A percentile compares a stretch with the other conserved stretches of the same genome.
Conservation (phyloP, 2,888 invertebrate species). For the Elmis aenea region DNA sequence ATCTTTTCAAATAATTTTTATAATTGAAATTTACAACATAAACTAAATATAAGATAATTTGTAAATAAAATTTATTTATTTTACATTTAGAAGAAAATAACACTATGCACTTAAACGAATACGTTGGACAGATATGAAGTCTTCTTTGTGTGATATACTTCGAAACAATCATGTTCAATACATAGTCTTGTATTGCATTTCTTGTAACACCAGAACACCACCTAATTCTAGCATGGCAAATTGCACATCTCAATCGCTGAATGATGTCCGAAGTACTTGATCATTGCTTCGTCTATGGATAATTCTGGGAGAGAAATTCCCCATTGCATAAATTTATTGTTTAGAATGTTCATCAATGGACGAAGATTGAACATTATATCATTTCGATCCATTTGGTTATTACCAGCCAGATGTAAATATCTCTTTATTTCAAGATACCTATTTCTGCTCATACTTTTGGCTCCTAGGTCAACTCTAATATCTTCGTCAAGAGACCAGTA, state of each 20-base stretch:
- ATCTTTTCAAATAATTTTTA: too few species aligned
- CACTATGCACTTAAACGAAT: not conserved
- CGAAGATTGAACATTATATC: not conserved
- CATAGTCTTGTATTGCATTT: not conserved
- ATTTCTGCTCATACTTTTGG: not conserved
- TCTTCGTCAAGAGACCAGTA: not conserved
- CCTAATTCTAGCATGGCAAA: not conserved
- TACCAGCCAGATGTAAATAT: not conserved
- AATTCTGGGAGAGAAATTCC: not conserved
- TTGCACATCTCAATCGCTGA: too few species aligned
- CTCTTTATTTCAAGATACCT: not conserved
- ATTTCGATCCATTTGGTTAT: not conserved
- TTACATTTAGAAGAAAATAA: too few species aligned
- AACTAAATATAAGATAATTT: too few species aligned
- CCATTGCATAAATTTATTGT: not conserved
- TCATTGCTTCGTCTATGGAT: not conserved
- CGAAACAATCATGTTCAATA: not conserved
- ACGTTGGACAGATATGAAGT: too few species aligned
- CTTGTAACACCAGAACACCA: not conserved
- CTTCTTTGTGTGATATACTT: not conserved
- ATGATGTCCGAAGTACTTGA: not conserved
- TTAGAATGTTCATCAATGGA: not conserved
- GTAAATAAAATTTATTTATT: too few species aligned
- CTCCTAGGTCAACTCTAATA: not conserved
- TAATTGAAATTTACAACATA: too few species aligned